These are phyloP conservation scores for Amphiduros pacificus DNA, from an alignment of 2,888 invertebrate species.

Conservation along the genomic window DNA sequence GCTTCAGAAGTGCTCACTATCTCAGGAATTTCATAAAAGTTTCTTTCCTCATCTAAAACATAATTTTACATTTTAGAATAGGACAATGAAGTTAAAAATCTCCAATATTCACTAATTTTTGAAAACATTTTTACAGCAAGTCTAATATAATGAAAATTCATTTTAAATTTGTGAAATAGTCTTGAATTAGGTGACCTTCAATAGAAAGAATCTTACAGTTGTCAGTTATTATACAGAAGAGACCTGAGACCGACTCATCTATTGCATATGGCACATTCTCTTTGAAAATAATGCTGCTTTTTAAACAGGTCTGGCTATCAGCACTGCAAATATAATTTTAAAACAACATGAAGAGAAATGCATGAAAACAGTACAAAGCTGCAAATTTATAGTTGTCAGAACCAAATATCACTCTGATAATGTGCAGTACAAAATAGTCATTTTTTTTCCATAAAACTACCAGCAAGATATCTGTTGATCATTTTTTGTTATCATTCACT, in stretches of 20 bases:
- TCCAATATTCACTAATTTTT: neutral
- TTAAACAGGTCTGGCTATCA: constrained; percentile 22
- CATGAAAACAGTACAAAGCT: too few species aligned
- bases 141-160: too few species aligned
- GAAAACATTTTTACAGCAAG: too few species aligned
- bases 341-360: neutral
- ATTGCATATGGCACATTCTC: constrained; percentile 38
- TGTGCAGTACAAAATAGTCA: too few species aligned
- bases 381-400: too few species aligned
- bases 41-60: constrained; percentile 43
- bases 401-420: too few species aligned
- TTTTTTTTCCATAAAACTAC: too few species aligned
- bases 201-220: constrained; percentile 46
- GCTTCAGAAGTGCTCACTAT: constrained; percentile 33
- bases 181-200: too few species aligned
- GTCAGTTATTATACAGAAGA: constrained; percentile 53
- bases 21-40: constrained; percentile 48
- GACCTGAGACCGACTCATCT: constrained; percentile 34
- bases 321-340: constrained; percentile 13
- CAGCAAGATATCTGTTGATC: too few species aligned
- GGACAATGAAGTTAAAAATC: neutral
- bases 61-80: neutral
- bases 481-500: too few species aligned
- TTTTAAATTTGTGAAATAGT: too few species aligned
- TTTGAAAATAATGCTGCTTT: constrained; percentile 19